Conservation (phyloP, 2,888 invertebrate genomes). For the Parascotia fuliginaria region DNA sequence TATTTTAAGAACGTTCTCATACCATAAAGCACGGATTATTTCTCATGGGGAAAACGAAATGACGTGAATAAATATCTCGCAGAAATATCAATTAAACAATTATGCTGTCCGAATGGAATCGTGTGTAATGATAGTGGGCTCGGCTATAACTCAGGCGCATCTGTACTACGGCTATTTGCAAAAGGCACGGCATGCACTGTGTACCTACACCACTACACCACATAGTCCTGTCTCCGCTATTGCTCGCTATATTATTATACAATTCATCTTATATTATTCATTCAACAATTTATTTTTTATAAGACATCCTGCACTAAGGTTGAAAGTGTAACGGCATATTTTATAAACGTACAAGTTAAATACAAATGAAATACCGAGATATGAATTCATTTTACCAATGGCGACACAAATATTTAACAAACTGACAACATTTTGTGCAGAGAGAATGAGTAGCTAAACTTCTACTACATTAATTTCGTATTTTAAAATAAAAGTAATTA, state of each 20-base stretch:
- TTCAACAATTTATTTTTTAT: too few relatives aligned
- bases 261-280: slow-evolving; percentile 8
- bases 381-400: too few relatives aligned
- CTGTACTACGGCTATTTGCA: slow-evolving; percentile 84
- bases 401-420: too few relatives aligned
- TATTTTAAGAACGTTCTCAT: slow-evolving; percentile 39
- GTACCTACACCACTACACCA: slow-evolving; percentile 27
- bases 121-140: slow-evolving; percentile 85
- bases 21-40: slow-evolving; percentile 73
- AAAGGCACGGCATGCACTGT: slow-evolving; percentile 78
- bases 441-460: too few relatives aligned
- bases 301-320: too few relatives aligned
- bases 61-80: slow-evolving; percentile 86
- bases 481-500: too few relatives aligned
- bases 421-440: too few relatives aligned
- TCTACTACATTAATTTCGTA: too few relatives aligned
- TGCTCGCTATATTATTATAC: slow-evolving; percentile 23
- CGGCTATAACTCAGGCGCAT: slow-evolving; percentile 85
- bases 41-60: slow-evolving; percentile 79
- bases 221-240: slow-evolving; percentile 28
- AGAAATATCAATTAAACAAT: slow-evolving; percentile 87
- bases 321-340: too few relatives aligned
- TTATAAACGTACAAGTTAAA: too few relatives aligned
- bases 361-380: too few relatives aligned
- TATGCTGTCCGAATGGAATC: slow-evolving; percentile 87